Evolutionary conservation across 2,888 invertebrate genomes (phyloP), one percentile per base, ranked within the genome.

Genomic region (Stenolophus ochropezus): DNA sequence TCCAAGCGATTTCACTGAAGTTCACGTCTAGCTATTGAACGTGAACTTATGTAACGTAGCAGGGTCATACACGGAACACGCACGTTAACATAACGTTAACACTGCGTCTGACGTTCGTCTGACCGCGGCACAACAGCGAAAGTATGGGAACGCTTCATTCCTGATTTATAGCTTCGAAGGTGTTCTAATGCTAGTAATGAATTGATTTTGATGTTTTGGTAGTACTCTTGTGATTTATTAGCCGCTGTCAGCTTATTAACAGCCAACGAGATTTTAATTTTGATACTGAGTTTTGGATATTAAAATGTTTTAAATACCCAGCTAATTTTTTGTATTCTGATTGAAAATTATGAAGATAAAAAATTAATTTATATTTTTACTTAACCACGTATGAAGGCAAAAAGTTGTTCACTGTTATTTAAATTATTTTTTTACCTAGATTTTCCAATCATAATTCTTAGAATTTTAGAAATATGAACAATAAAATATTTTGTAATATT

Each of bases 1-100:
- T 76, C 58, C 58, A 27, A 56, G 20, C 33, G 58, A 53, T 76
- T 76, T 76, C 73, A 73, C 21, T 21, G 23, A 73, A 73, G 49
- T 49, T 73, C 73, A 73, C 49, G 73, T 73, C 23, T 23, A 33
- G 58, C 74, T 76, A 76, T 76, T 76, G 76, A 76, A 76, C 76
- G 76, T 76, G 76, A 76, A 76, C 76, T 76, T 76, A 76, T 76
- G 76, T 58, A 76, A 76, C 20, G 25, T 75, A 49, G 73, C 76
- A 76, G 76, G 76, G 76, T 76, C 76, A 76, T 56, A 73, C 73
- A 73, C 49, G 49, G 42, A 42, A 47, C 73, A 73, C 21, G 49
- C n/a, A 69, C 47, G 21, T 69, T 42, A 33, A 69, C 69, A 69
- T 47, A 69, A 42, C 69, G 61, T 61, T 61, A 61, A 61, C 21